Evolutionary conservation across 2,113 vertebrate species (phyloP).

Genomic region (Eulacestoma nigropectus): DNA sequence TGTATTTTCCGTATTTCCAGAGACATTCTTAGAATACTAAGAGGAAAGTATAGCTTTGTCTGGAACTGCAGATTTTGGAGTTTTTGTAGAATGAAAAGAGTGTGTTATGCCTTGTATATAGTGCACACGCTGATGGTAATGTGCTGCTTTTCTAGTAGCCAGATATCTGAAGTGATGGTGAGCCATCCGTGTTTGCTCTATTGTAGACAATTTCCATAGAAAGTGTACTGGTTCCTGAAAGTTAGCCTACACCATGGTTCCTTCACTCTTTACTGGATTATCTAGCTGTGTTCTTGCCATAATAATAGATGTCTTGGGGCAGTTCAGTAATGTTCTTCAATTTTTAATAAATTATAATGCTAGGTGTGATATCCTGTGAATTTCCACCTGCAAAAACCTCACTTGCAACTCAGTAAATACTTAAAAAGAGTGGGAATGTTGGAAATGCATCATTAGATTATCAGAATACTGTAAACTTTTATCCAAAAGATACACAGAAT

Average conservation of each 20-base stretch:
- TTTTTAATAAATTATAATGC: background rate
- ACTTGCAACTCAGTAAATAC: background rate
- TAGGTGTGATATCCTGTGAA: background rate
- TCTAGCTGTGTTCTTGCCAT: background rate
- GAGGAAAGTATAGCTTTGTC: background rate
- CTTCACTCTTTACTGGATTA: background rate
- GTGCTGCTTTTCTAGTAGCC: background rate
- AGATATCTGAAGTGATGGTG: background rate
- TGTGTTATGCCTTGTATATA: background rate
- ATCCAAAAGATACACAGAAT: background rate
- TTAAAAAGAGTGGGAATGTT: background rate
- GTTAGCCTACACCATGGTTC: background rate
- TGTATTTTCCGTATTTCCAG: background rate
- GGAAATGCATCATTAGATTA: background rate
- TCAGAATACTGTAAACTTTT: background rate
- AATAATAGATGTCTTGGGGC: background rate
- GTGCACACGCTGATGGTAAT: background rate
- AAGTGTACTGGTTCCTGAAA: background rate
- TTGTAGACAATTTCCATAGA: background rate
- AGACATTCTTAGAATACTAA: background rate
- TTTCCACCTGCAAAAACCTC: background rate
- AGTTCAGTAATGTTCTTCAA: background rate
- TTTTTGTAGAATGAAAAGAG: background rate
- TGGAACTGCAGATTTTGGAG: background rate
- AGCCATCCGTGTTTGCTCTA: rapidly evolving